Evolutionary conservation across 2,797 vertebrate species (phyloP).

Genomic region (Chromobotia macracanthus): DNA sequence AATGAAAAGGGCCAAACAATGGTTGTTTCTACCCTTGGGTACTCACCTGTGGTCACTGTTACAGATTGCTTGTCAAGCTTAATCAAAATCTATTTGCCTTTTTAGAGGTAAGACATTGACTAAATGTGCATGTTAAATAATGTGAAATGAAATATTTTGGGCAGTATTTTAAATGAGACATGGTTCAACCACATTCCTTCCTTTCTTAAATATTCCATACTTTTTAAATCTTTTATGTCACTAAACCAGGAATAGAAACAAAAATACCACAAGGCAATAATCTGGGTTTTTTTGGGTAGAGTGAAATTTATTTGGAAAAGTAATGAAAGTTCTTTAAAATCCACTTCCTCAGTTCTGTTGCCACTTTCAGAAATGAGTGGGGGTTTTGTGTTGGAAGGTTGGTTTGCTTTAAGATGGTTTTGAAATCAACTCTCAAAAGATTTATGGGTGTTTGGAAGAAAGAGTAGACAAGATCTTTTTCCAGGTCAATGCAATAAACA

Average conservation of each 20-base stretch:
- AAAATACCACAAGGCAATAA: constrained; percentile 71
- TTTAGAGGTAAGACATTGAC: not conserved
- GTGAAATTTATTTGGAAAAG: constrained; percentile 81
- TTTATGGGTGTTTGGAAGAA: constrained; percentile 4
- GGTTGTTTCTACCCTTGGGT: not conserved
- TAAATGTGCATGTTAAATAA: not conserved
- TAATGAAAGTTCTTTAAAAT: constrained; percentile 76
- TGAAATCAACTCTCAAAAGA: not conserved
- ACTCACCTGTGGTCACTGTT: constrained; percentile 2
- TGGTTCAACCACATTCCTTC: constrained; percentile 20
- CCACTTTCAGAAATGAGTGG: constrained; percentile 32
- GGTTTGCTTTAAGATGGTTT: constrained; percentile 49
- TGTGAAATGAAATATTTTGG: not conserved
- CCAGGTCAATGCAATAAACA: not conserved
- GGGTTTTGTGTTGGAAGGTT: constrained; percentile 6
- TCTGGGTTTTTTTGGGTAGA: constrained; percentile 73
- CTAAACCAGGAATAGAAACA: constrained; percentile 47
- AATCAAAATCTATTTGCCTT: constrained; percentile 2
- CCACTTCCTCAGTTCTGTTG: constrained; percentile 78
- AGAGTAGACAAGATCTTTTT: not conserved
- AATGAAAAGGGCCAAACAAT: not conserved
- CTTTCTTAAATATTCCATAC: not conserved
- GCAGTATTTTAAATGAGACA: constrained; percentile 17
- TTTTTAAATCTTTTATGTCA: not conserved
- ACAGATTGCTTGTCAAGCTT: not conserved